Evolutionary conservation across 2,113 vertebrate species (phyloP), one percentile per base, ranked within the genome.

Genomic region (Chloroceryle aenea): DNA sequence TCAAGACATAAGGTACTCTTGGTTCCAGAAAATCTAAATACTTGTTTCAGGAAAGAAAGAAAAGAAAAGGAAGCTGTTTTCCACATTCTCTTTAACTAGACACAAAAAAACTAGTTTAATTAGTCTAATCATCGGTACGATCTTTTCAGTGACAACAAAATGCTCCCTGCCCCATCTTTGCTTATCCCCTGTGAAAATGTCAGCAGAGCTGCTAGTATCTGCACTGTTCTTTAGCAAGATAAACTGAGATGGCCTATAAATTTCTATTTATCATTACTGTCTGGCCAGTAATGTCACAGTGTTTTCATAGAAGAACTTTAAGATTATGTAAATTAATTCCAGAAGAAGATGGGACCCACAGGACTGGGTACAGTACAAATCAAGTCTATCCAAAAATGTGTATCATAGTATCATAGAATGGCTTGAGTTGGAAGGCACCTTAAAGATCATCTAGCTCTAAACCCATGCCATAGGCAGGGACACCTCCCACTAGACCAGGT

Each of bases 281-380:
- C 45, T 83, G 40, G 63, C 62, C 83, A 18, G 66, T 85, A 94
- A 82, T 87, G 18, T 52, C 66, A 91, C 52, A 82, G 62, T 34
- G 62, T 67, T 67, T 90, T 91, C 62, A 66, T 26, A n/a, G 71
- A 76, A 73, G 7, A 74, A n/a, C n/a, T 85, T 93, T 42, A 71
- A 85, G 40, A 62, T 93, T 72, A 69, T 48, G 59, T 82, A 80
- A 83, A 88, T 94, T 64, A 13, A 62, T 92, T 91, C 27, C 67
- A 94, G 82, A 83, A 94, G 61, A 78, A 90, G 78, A 73, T 88
- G 88, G 67, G 45, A 88, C 34, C 14, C 63, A 48, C 63, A 90
- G 71, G 67, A 88, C 71, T 42, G 36, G 36, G 20, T 53, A 48
- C 7, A 61, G 13, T 77, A 69, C 59, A 88, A 88, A 95, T 82